Evolutionary conservation across 2,888 invertebrate species (phyloP), one percentile per base, ranked within the genome.

Genomic region (Mesoligia furuncula): DNA sequence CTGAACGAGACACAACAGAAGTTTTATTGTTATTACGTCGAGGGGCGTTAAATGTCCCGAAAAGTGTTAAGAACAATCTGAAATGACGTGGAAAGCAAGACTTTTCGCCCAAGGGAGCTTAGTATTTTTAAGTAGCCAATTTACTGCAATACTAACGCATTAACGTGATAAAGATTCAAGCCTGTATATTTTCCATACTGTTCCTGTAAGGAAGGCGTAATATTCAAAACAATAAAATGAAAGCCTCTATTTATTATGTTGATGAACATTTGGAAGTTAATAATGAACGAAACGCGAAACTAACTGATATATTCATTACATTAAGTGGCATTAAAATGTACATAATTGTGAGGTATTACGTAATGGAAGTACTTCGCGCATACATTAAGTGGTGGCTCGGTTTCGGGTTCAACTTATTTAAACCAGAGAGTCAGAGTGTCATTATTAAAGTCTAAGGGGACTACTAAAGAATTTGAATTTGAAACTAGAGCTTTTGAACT

Each of bases 311-410:
- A 80, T 81, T 81, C 42, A 84, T 79, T 84, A 81, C 36, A 84
- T 72, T 64, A 68, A 72, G 80, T 64, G 73, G 51, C 62, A 72
- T 81, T 84, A 84, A 84, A 79, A 81, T 81, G 67, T 81, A 81
- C 81, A 81, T 81, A 81, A 64, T 84, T 71, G 20, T 84, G 84
- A 72, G 67, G 24, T 62, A 68, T 83, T 59, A 84, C 80, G 68
- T 71, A 79, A 84, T 84, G 27, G 27, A 59, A 80, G 45, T 62
- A 79, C 67, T 62, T 84, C 9, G 42, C n/a, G 48, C 36, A 64
- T 54, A 61, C 24, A 51, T 69, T 67, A 78, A 45, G 24, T 45
- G 36, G 45, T 31, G 4, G 51, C 57, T 69, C 51, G 27, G 83
- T 80, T 69, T 69, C 20, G 54, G 57, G 27, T n/a, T 54, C 27